Evolutionary conservation across 2,797 vertebrate genomes (phyloP).

Genomic region (Hypotaenidia philippensis): DNA sequence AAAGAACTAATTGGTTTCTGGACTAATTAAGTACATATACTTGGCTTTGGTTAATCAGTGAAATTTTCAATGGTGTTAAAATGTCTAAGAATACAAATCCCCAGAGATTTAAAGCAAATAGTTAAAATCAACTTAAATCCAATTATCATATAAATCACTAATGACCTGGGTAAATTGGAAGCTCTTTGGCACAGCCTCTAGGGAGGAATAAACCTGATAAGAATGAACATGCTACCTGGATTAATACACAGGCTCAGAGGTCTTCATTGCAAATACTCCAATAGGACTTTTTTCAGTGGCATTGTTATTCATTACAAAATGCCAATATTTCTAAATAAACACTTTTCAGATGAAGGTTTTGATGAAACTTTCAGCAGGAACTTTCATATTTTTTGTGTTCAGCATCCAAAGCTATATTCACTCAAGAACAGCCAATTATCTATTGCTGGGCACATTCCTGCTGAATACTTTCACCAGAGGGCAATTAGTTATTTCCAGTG

Average conservation of each 20-base stretch:
- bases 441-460: background rate
- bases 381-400: background rate
- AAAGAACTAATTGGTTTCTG: constrained; percentile 62
- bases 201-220: constrained; percentile 61
- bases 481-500: background rate
- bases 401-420: background rate
- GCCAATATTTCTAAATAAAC: constrained; percentile 10
- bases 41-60: constrained; percentile 65
- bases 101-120: constrained; percentile 67
- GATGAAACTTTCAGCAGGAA: background rate
- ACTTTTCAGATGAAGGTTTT: background rate
- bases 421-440: background rate
- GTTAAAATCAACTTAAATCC: constrained; percentile 73
- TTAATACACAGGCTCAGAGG: constrained; percentile 23
- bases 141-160: constrained; percentile 75
- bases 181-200: constrained; percentile 57
- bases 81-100: constrained; percentile 54
- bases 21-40: constrained; percentile 63
- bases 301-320: background rate
- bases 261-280: constrained; percentile 18
- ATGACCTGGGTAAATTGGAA: constrained; percentile 66
- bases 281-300: background rate
- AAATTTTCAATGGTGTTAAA: constrained; percentile 66
- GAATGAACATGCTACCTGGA: constrained; percentile 61
- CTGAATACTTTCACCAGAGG: background rate